A percentile compares a stretch with the other conserved stretches of the same genome.
Conservation (phyloP, 2,113 vertebrate genomes). For the Colius striatus region DNA sequence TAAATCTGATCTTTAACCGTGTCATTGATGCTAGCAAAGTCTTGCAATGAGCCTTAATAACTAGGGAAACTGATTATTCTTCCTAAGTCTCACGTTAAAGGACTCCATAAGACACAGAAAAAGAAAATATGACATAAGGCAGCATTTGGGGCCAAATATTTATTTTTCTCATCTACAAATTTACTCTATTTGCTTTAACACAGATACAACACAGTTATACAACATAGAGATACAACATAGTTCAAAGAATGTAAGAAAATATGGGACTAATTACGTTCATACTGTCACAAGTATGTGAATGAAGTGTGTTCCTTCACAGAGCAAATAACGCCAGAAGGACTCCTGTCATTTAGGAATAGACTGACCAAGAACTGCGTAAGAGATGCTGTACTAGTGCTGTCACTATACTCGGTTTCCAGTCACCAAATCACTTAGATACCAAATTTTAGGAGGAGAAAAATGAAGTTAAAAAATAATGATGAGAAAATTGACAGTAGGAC, state of each 20-base stretch:
- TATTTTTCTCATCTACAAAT: background rate
- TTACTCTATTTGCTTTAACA: background rate
- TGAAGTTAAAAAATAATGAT: background rate
- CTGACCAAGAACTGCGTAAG: background rate
- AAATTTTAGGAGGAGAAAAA: background rate
- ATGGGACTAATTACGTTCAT: background rate
- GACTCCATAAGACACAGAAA: background rate
- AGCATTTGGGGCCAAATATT: background rate
- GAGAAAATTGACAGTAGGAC: background rate
- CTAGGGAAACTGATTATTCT: background rate
- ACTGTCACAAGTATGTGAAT: background rate
- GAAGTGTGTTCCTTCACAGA: background rate
- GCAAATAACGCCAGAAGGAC: background rate
- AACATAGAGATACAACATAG: background rate
- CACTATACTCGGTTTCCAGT: background rate
- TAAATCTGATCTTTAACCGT: background rate
- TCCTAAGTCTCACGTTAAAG: background rate
- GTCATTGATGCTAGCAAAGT: background rate
- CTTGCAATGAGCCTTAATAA: background rate
- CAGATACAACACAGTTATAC: background rate
- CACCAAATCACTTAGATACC: background rate
- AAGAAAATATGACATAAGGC: background rate
- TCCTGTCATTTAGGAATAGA: background rate
- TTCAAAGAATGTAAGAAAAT: background rate
- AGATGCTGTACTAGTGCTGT: background rate